Evolutionary conservation across 1,140 invertebrate genomes (phyloP).

Genomic region (Magallana ariakensis): DNA sequence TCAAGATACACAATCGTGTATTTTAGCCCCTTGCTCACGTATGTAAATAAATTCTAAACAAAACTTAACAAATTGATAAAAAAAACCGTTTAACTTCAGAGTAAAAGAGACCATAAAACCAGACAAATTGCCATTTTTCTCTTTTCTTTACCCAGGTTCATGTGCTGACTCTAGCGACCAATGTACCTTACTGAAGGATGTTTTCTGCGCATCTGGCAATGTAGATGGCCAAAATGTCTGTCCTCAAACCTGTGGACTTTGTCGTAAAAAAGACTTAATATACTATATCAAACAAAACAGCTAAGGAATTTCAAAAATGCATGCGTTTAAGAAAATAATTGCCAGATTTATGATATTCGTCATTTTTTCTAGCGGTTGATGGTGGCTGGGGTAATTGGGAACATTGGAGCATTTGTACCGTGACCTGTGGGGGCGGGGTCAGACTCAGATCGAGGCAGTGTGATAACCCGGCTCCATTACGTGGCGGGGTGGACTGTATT

Average conservation of each 20-base stretch:
- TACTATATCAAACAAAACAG: not conserved
- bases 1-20: not conserved
- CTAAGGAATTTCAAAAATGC: too few species aligned
- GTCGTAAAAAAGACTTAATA: not conserved
- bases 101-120: too few species aligned
- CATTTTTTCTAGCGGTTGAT: not conserved
- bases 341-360: too few species aligned
- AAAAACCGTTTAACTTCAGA: too few species aligned
- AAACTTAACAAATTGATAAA: too few species aligned
- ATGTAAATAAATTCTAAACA: not conserved
- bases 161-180: not conserved
- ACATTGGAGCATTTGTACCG: conserved; percentile 26
- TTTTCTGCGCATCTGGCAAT: not conserved
- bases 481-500: not conserved
- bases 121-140: not conserved
- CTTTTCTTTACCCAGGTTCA: not conserved
- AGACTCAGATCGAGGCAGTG: conserved; percentile 15
- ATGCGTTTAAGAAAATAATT: too few species aligned
- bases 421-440: conserved; percentile 41
- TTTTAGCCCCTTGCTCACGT: not conserved
- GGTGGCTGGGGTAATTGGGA: conserved; percentile 28
- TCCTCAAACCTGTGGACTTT: not conserved
- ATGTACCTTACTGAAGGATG: not conserved
- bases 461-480: conserved; percentile 26
- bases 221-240: not conserved